Conservation (phyloP, 2,797 vertebrate species). For the Peromyscus eremicus region DNA sequence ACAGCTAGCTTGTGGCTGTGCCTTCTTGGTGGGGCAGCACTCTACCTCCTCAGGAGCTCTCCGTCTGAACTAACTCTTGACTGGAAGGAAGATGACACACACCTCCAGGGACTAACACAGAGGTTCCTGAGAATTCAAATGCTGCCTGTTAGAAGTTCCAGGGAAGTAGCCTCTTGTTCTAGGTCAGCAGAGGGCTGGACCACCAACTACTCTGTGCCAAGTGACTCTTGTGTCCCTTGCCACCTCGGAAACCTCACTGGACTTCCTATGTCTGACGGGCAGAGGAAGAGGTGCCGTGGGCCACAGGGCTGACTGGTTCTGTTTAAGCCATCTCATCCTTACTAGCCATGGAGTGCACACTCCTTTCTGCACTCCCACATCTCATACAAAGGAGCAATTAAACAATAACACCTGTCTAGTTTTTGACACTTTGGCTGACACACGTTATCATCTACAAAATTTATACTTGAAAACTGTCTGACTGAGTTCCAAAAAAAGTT, state of each 20-base stretch:
- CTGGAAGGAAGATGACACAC: not conserved
- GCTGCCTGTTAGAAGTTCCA: not conserved
- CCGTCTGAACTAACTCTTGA: too few species aligned
- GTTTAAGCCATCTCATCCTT: not conserved
- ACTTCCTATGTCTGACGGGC: rapidly evolving
- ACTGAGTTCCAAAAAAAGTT: not conserved
- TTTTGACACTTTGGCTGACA: not conserved
- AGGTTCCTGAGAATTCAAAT: not conserved
- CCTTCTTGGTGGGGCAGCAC: not conserved
- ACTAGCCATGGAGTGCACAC: rapidly evolving
- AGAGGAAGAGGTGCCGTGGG: too few species aligned
- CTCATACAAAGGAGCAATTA: not conserved
- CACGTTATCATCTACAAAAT: not conserved
- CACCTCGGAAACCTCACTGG: not conserved
- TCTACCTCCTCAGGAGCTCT: not conserved
- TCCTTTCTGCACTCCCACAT: too few species aligned
- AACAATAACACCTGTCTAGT: not conserved
- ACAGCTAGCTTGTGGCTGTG: not conserved
- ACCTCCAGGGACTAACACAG: not conserved
- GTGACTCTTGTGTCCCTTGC: not conserved
- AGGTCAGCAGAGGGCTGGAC: not conserved
- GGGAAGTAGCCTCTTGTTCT: not conserved
- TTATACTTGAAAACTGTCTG: not conserved
- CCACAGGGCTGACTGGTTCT: too few species aligned
- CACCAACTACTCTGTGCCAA: too few species aligned